Conservation (phyloP, 1,140 invertebrate species). For the Bilobella aurantiaca region DNA sequence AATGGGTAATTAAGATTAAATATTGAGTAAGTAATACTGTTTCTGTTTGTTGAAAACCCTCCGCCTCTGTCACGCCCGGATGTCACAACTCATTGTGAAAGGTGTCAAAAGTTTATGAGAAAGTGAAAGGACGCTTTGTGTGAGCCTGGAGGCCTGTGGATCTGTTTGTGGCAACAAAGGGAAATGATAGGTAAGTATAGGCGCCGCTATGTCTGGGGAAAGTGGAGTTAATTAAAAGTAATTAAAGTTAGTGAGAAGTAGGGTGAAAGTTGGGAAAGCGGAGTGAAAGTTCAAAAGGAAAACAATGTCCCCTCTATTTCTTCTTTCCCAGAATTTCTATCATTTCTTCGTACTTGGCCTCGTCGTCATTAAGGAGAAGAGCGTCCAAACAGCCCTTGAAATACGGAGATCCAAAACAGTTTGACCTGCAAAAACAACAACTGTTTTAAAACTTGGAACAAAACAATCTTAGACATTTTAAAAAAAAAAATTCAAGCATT, state of each 20-base stretch:
- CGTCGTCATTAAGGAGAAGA: constrained; percentile 49
- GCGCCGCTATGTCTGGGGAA: neutral
- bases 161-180: constrained; percentile 8
- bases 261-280: too few relatives aligned
- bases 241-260: too few relatives aligned
- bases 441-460: too few relatives aligned
- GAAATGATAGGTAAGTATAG: neutral
- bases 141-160: neutral
- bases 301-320: constrained; percentile 13
- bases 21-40: too few relatives aligned
- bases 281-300: neutral
- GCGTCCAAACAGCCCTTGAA: constrained; percentile 54
- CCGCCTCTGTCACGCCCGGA: too few relatives aligned
- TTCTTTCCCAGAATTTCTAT: constrained; percentile 47
- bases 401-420: constrained; percentile 52
- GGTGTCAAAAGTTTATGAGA: too few relatives aligned
- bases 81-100: too few relatives aligned
- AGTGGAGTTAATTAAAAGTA: neutral
- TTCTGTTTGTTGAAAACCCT: too few relatives aligned
- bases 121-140: too few relatives aligned
- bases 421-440: constrained; percentile 41
- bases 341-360: constrained; percentile 50
- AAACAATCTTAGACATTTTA: constrained; percentile 2
- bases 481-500: neutral
- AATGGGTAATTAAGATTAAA: too few relatives aligned